Conservation (phyloP, 1,140 invertebrate genomes). For the Sycophila sp. region DNA sequence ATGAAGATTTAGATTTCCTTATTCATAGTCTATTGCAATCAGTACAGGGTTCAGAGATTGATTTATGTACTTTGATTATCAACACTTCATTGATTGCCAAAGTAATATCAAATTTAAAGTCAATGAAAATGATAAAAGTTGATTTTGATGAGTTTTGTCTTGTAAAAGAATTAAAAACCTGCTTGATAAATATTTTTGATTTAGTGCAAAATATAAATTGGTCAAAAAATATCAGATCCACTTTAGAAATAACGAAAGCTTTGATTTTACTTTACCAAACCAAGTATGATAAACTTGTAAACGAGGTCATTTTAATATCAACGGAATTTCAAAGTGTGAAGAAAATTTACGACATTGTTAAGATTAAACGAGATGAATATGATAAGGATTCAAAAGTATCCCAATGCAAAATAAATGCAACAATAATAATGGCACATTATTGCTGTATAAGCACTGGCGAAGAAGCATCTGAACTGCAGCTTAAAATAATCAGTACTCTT, state of each 20-base stretch:
- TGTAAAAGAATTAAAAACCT: conserved; percentile 12
- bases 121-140: conserved; percentile 42
- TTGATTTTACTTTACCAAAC: conserved; percentile 46
- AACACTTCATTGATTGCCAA: conserved; percentile 44
- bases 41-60: conserved; percentile 27
- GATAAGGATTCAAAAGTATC: neutral
- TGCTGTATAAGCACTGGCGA: conserved; percentile 38
- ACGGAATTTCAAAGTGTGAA: conserved; percentile 40
- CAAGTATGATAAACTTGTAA: conserved; percentile 39
- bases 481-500: conserved; percentile 43
- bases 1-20: conserved; percentile 40
- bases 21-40: conserved; percentile 37
- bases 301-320: conserved; percentile 44
- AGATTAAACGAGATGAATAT: conserved; percentile 34
- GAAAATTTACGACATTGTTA: conserved; percentile 44
- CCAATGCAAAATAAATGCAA: conserved; percentile 33
- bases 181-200: conserved; percentile 28
- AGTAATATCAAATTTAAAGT: conserved; percentile 43
- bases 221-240: conserved; percentile 33
- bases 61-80: conserved; percentile 42
- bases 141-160: conserved; percentile 32
- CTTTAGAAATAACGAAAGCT: conserved; percentile 43
- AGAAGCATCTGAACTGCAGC: conserved; percentile 42
- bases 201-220: conserved; percentile 35
- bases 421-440: conserved; percentile 42